Percentiles rank a stretch among this genome's conserved stretches.
Conservation (phyloP, 2,888 invertebrate genomes). For the Apeira syringaria region DNA sequence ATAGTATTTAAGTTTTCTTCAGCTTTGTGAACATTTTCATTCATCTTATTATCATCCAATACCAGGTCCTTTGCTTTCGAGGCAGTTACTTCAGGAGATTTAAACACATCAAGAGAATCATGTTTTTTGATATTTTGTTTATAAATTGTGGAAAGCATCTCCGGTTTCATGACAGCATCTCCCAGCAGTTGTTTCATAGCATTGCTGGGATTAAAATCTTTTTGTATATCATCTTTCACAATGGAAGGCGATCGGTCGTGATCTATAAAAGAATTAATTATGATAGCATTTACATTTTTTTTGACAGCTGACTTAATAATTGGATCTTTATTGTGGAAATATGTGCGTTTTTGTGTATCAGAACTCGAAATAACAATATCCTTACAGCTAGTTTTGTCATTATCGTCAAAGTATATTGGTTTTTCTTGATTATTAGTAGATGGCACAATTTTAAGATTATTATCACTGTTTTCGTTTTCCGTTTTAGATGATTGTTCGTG, state of each 20-base stretch:
- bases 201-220: slow-evolving; percentile 51
- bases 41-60: background rate
- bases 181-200: slow-evolving; percentile 61
- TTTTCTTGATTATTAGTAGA: slow-evolving; percentile 2
- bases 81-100: slow-evolving; percentile 40
- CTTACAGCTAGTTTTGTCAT: slow-evolving; percentile 11
- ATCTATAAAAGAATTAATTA: slow-evolving; percentile 28
- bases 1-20: slow-evolving; percentile 22
- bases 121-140: slow-evolving; percentile 49
- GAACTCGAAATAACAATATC: slow-evolving; percentile 9
- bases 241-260: slow-evolving; percentile 61
- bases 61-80: slow-evolving; percentile 28
- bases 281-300: slow-evolving; percentile 35
- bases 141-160: slow-evolving; percentile 37
- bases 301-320: slow-evolving; percentile 30
- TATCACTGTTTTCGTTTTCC: background rate
- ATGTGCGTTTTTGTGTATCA: slow-evolving; percentile 41
- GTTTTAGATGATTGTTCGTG: background rate
- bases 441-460: background rate
- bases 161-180: slow-evolving; percentile 52
- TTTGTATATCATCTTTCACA: slow-evolving; percentile 50
- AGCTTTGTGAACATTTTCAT: background rate
- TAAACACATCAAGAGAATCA: slow-evolving; percentile 63
- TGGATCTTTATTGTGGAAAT: slow-evolving; percentile 50
- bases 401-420: slow-evolving; percentile 17